These are phyloP conservation scores for Magallana nippona DNA, from an alignment of 2,888 invertebrate species.

Conservation along the genomic window DNA sequence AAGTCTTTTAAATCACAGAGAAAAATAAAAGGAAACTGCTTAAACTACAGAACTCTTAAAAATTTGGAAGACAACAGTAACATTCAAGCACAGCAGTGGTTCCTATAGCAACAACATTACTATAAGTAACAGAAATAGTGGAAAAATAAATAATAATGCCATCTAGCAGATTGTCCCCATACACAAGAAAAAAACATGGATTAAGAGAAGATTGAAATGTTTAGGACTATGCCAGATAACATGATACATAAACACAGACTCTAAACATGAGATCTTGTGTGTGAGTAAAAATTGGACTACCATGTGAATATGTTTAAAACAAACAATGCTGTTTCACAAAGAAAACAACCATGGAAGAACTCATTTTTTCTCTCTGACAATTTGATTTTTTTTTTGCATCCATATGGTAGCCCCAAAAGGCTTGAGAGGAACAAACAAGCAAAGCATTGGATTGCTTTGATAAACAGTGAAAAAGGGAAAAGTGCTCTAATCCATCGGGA, in stretches of 20 bases:
- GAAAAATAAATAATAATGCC: neutral
- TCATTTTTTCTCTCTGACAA: neutral
- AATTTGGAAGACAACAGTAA: constrained; percentile 6
- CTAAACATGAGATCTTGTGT: constrained; percentile 13
- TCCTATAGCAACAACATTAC: constrained; percentile 29
- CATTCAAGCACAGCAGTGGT: constrained; percentile 27
- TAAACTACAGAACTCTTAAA: constrained; percentile 8
- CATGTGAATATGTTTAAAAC: neutral
- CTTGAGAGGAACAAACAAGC: neutral
- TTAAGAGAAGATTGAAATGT: neutral
- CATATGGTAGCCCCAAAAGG: constrained; percentile 32
- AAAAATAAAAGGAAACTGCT: neutral
- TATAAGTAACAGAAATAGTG: constrained; percentile 2
- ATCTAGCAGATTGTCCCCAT: constrained; percentile 14
- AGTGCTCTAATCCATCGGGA: constrained; percentile 34
- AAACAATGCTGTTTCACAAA: neutral
- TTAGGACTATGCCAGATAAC: constrained; percentile 20
- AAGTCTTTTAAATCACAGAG: neutral
- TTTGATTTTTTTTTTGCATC: neutral
- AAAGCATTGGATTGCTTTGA: constrained; percentile 25
- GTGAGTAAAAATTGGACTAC: constrained; percentile 17
- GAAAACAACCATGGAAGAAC: constrained; percentile 25
- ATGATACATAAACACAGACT: neutral
- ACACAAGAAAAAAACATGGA: neutral
- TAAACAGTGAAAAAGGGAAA: neutral